phyloP scores from a whole-genome alignment of 2,797 vertebrate genomes.

The Myotis daubentonii region DNA sequence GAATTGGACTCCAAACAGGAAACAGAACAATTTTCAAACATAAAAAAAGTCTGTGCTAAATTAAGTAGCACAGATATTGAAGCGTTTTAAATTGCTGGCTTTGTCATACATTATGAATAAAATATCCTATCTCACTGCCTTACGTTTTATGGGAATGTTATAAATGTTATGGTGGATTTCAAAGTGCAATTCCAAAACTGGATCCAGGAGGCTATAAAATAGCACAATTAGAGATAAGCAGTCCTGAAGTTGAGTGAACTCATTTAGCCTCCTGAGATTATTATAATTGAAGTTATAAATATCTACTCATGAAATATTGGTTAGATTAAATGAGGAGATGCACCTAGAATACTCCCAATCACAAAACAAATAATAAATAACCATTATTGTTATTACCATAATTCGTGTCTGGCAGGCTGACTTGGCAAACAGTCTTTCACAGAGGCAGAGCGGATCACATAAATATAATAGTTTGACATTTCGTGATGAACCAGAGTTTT shows the following conservation, averaged over 20 bases:
- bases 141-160: conserved; percentile 39
- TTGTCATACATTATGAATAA: conserved; percentile 56
- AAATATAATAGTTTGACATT: conserved; percentile 33
- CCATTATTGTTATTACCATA: conserved; percentile 35
- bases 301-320: neutral
- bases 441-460: neutral
- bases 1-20: conserved; percentile 22
- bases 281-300: conserved; percentile 54
- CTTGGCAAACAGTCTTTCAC: conserved; percentile 4
- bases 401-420: conserved; percentile 22
- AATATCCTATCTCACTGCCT: conserved; percentile 47
- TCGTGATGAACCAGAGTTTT: neutral
- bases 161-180: conserved; percentile 45
- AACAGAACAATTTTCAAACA: conserved; percentile 51
- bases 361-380: conserved; percentile 52
- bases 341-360: neutral
- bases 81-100: conserved; percentile 31
- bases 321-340: conserved; percentile 19
- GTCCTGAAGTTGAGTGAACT: neutral
- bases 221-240: conserved; percentile 31
- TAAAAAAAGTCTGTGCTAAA: conserved; percentile 36
- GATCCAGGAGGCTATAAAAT: conserved; percentile 3
- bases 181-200: conserved; percentile 45
- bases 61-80: conserved; percentile 22
- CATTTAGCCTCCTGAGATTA: conserved; percentile 37